Evolutionary conservation across 1,140 invertebrate species (phyloP), one percentile per base, ranked within the genome.

Genomic region (Trigoniulus corallinus): DNA sequence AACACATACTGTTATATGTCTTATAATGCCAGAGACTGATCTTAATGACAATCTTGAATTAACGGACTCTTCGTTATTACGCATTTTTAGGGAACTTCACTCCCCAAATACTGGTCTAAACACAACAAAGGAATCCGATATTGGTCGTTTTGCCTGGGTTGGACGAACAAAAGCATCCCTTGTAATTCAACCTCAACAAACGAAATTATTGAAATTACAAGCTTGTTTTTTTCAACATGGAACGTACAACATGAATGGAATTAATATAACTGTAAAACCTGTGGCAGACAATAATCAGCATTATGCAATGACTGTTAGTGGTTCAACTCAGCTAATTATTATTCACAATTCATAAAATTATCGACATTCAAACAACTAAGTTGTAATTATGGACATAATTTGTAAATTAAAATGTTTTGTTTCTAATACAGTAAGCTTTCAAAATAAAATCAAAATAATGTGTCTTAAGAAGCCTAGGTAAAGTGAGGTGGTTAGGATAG

Each of bases 131-230:
- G 10, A 47, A 12, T 24, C 4, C 12, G 46, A 23, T 23, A 25
- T 20, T 7, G 46, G 27, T 10, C 7, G 15, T 7, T 47, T 47
- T 22, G 48, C 48, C 3, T 49, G 48, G 48, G 27, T 49, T 49
- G 48, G 48, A 41, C 7, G 13, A 3, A 10, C 4, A 40, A 7
- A 12, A 4, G 26, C 25, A 10, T 7, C 20, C 15, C n/a, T 47
- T 13, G 7, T 4, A 40, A 34, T 47, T 23, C 7, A 18, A 18
- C 22, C 48, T 10, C 7, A 23, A 22, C 4, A 49, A 44, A 49
- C 27, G 12, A 10, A 23, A 20, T 15, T 15, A 3, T 3, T 42
- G 10, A 4, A n/a, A 49, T 25, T 49, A 22, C 29, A 23, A 42
- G 48, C 43, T 44, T 7, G 7, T 12, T 40, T 49, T 24, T 49